phyloP scores from a whole-genome alignment of 2,888 invertebrate genomes.

The Drosophila anceps region DNA sequence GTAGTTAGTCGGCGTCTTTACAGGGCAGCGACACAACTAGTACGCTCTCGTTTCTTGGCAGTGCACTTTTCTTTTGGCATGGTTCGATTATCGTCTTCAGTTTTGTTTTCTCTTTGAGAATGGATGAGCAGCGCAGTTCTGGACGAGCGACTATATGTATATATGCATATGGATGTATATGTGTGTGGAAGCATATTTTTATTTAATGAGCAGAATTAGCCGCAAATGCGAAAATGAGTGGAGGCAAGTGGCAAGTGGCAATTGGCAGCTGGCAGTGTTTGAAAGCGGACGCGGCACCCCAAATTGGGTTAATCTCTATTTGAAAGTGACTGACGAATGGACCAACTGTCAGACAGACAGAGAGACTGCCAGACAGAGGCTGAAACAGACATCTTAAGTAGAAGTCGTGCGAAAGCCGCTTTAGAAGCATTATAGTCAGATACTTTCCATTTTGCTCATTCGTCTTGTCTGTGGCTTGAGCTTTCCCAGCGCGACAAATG shows the following conservation, averaged over 20 bases:
- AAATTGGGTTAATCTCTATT: conserved; percentile 76
- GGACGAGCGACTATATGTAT: neutral
- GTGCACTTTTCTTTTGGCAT: conserved; percentile 64
- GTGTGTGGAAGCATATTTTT: neutral
- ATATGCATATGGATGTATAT: neutral
- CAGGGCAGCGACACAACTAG: neutral
- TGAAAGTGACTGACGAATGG: conserved; percentile 60
- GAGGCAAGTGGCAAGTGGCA: conserved; percentile 29
- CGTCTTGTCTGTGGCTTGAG: conserved; percentile 1
- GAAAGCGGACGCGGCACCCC: conserved; percentile 55
- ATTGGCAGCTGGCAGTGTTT: conserved; percentile 14
- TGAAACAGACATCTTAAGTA: conserved; percentile 6
- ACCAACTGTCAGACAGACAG: conserved; percentile 20
- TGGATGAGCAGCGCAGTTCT: conserved; percentile 29
- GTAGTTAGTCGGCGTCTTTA: neutral
- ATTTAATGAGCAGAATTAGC: conserved; percentile 62
- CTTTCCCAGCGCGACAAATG: conserved; percentile 44
- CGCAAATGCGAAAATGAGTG: conserved; percentile 43
- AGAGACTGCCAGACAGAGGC: conserved; percentile 6
- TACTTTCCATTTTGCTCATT: conserved; percentile 65
- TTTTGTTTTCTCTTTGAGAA: conserved; percentile 33
- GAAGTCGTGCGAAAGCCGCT: conserved; percentile 56
- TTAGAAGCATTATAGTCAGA: conserved; percentile 60
- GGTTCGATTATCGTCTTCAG: conserved; percentile 54
- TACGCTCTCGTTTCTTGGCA: neutral